Evolutionary conservation across 2,888 invertebrate species (phyloP), one percentile per base, ranked within the genome.

Genomic region (Aphodius sticticus): DNA sequence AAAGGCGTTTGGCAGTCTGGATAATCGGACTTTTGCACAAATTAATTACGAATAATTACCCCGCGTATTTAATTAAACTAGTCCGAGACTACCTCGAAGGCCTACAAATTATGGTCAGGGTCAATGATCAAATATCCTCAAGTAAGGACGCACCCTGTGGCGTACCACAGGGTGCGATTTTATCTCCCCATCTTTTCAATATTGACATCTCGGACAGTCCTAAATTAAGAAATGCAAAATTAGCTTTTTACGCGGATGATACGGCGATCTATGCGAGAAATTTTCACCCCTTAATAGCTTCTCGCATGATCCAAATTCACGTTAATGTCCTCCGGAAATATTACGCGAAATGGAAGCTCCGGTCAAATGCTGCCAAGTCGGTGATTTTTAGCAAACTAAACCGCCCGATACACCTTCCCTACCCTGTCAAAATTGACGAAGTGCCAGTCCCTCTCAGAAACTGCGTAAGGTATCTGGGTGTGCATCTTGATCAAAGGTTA

Each of bases 1-100:
- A 70, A 85, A 85, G 78, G 87, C 86, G 0, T 87, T 88, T 79
- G 85, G 87, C 81, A 82, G 86, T 88, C 3, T 87, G 87, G 86
- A 86, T 86, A 70, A 77, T 84, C 2, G 86, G 84, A 5, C 83
- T 87, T 0, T 35, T 85, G 6, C 81, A 77, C 75, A 85, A 85
- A 83, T 79, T 87, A n/a, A 79, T 80, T n/a, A 72, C 79, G 72
- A 69, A 53, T 37, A 78, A 83, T 35, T 80, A 84, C 70, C 84
- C 84, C 69, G 16, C 69, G 15, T 76, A 84, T 53, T 78, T 83
- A 69, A 81, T 85, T 1, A 83, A 82, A 79, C 16, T 85, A 26
- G 77, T 84, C 3, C 69, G 81, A 53, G 82, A 83, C 6, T 87
- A 85, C 76, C 69, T 86, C 69, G 70, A 70, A 14, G 74, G 79